phyloP scores from a whole-genome alignment of 2,888 invertebrate species.

The Acleris literana region DNA sequence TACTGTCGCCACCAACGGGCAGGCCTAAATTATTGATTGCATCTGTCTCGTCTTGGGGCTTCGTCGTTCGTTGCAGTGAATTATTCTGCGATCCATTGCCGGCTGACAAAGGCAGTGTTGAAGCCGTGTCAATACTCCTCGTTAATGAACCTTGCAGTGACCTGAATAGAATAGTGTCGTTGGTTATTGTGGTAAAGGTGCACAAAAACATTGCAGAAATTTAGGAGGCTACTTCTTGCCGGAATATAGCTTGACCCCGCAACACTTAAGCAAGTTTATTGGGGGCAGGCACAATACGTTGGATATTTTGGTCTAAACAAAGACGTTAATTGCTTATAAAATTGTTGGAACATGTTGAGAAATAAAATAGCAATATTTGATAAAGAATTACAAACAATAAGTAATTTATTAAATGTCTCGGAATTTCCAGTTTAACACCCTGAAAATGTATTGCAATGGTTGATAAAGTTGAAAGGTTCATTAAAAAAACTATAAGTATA shows the following conservation, averaged over 20 bases:
- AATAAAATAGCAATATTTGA: too few species aligned
- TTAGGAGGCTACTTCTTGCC: slow-evolving; percentile 34
- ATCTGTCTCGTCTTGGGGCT: slow-evolving; percentile 66
- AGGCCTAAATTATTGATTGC: slow-evolving; percentile 76
- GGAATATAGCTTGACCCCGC: slow-evolving; percentile 19
- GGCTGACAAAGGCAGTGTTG: slow-evolving; percentile 70
- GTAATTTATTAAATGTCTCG: too few species aligned
- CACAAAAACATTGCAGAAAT: slow-evolving; percentile 36
- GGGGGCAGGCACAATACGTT: slow-evolving; percentile 24
- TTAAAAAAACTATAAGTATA: too few species aligned
- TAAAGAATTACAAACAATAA: too few species aligned
- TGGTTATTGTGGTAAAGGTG: slow-evolving; percentile 9
- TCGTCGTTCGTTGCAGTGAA: slow-evolving; percentile 72
- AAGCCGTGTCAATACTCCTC: slow-evolving; percentile 76
- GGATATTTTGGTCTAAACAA: slow-evolving; percentile 14
- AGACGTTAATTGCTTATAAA: slow-evolving; percentile 3
- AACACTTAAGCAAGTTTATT: slow-evolving; percentile 28
- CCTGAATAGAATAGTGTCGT: slow-evolving; percentile 46
- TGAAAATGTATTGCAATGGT: too few species aligned
- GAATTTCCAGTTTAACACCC: too few species aligned
- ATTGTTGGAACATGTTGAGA: neutral
- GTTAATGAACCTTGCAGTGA: slow-evolving; percentile 78
- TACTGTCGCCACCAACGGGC: slow-evolving; percentile 61
- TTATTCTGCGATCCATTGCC: slow-evolving; percentile 74
- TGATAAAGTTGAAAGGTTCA: too few species aligned